Base-by-base conservation (phyloP, 1,140 invertebrate genomes). In the Leptinotarsa texana region DNA sequence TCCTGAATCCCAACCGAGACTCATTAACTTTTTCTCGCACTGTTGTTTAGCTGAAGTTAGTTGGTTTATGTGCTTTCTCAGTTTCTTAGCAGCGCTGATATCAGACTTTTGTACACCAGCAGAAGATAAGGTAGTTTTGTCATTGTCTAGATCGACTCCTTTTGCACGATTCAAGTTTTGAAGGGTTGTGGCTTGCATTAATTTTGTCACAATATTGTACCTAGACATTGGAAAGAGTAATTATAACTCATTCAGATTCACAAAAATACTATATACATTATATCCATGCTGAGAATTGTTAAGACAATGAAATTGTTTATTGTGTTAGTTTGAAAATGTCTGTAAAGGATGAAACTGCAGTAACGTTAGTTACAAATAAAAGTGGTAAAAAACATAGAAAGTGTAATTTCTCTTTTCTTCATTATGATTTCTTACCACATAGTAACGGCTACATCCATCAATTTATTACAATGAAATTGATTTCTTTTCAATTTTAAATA, bases 131-230 rank as follows among this genome's bases (percentile, higher is more conserved):
- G 82, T 89, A 87, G 78, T 90, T 86, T 88, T 90, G 73, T 93
- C 93, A 72, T 89, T 84, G 82, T 94, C 93, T 74, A 90, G 86
- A 86, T 94, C 93, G 18, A 94, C 88, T 49, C 93, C 93, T 87
- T 95, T 93, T 13, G 93, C 90, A 80, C 93, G 89, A 86, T 96
- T 96, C 66, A 96, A 87, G 83, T 95, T 96, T 86, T 96, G 94
- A 73, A 96, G 90, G 3, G 94, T 95, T 51, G 95, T 96, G 0
- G 95, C 94, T 88, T 97, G 95, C 93, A 97, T 96, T 77, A 97
- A 93, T 88, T 96, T 95, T 27, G 92, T 95, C 1, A 96, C 92
- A 76, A 97, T 95, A 80, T 94, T 94, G 78, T 93, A 94, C 74
- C 93, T 93, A 81, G 42, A 87, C 8, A 42, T 42, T 42, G 8